These are phyloP conservation scores for Channallabes apus DNA, from an alignment of 2,797 vertebrate species.

Conservation along the genomic window DNA sequence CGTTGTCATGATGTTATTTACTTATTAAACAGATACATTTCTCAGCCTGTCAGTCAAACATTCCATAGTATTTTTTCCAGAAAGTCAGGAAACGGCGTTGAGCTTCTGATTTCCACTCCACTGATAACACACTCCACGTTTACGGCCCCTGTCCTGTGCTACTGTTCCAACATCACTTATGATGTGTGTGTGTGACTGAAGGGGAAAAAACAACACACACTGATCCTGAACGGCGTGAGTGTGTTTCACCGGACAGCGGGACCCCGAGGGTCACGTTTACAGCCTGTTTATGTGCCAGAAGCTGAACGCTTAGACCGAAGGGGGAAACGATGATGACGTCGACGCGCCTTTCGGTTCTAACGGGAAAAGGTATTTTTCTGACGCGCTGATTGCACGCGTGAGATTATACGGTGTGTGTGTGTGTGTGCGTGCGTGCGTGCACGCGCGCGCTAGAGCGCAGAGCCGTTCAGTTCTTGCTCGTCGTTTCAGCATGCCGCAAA, in stretches of 20 bases:
- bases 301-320: not conserved
- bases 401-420: not conserved
- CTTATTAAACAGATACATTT: too few relatives aligned
- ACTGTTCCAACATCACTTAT: not conserved
- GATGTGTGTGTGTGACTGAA: too few relatives aligned
- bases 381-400: not conserved
- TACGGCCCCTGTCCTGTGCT: not conserved
- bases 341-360: not conserved
- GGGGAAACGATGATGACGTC: not conserved
- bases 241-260: not conserved
- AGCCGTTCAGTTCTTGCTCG: not conserved
- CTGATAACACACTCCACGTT: not conserved
- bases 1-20: too few relatives aligned
- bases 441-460: not conserved
- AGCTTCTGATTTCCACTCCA: not conserved
- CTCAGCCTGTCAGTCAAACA: too few relatives aligned
- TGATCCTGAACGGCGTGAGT: too few relatives aligned
- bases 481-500: constrained; percentile 16
- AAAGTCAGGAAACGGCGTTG: too few relatives aligned
- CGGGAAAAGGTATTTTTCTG: not conserved
- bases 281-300: not conserved
- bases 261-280: not conserved
- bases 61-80: too few relatives aligned
- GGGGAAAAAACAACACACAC: not conserved
- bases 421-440: not conserved